Evolutionary conservation across 2,113 vertebrate species (phyloP).

Genomic region (Lathamus discolor): DNA sequence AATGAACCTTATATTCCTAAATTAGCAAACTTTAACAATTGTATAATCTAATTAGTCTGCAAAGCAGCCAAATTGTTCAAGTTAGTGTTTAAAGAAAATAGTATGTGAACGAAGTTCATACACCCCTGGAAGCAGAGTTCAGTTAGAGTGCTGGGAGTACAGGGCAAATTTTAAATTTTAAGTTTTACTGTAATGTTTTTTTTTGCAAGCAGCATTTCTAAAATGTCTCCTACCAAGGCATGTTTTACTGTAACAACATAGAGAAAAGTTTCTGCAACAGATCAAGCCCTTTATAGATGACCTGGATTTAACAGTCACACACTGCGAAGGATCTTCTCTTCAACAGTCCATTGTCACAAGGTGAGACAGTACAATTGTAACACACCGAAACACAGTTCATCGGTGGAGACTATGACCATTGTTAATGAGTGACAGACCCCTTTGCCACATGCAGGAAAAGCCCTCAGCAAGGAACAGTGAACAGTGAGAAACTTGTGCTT

Average conservation of each 20-base stretch:
- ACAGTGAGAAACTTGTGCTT: background rate
- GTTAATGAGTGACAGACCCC: background rate
- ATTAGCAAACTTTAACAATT: background rate
- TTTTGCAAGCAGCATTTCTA: background rate
- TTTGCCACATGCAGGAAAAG: background rate
- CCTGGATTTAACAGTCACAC: background rate
- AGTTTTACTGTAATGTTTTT: background rate
- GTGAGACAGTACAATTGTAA: background rate
- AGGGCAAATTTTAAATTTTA: background rate
- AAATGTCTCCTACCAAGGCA: background rate
- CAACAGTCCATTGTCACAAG: background rate
- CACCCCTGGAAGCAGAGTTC: background rate
- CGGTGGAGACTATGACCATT: background rate
- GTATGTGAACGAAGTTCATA: background rate
- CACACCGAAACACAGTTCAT: background rate
- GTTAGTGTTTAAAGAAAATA: background rate
- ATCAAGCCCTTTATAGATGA: background rate
- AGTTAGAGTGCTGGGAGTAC: background rate
- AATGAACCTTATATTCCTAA: background rate
- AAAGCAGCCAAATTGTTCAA: background rate
- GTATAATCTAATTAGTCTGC: background rate
- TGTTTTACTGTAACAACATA: background rate
- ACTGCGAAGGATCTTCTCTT: background rate
- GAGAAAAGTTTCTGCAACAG: background rate
- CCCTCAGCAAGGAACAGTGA: background rate